Base-by-base conservation (phyloP, 2,797 vertebrate genomes). In the Rhadinocentrus ornatus region DNA sequence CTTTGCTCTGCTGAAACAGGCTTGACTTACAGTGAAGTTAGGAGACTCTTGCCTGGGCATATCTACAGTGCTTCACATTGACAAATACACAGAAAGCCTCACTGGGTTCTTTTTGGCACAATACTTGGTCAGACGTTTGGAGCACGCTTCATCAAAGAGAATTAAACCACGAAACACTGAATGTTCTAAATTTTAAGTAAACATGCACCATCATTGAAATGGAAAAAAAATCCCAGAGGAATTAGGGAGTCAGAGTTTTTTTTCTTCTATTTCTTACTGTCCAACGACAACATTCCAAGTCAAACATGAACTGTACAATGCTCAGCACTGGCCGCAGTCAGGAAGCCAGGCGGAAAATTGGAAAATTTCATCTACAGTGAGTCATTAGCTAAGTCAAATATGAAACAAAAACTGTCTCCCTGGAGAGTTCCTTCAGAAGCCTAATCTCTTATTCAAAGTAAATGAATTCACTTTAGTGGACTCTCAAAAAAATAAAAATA, bases 311-410 rank as follows among this genome's bases (percentile, higher is more conserved):
- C 70, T 52, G 55, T 58, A 24, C 81, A 74, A 84, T 71, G 71
- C 85, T 81, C 76, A 69, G 80, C 3, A 50, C 39, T 39, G 81
- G 78, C 80, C 64, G 76, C 53, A 63, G 83, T 88, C 74, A 71
- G 83, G 77, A 89, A 93, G 86, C 78, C 88, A 93, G 86, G 89
- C 86, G 85, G 84, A 94, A 94, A 95, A 94, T 93, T 91, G 89
- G 90, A 93, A 93, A 93, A 88, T 93, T 87, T 86, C 89, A 94
- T 93, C 92, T 90, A 93, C 87, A 92, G 86, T 85, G 91, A 94
- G 86, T 93, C 91, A 94, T 94, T 94, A 93, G 87, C 88, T 76
- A 91, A 93, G 84, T 92, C 89, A 93, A 93, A 94, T 90, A 93
- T 80, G 89, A 94, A 92, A 93, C 91, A 93, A 94, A 93, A 94